Evolutionary conservation across 2,888 invertebrate species (phyloP).

Genomic region (Autographa gamma): DNA sequence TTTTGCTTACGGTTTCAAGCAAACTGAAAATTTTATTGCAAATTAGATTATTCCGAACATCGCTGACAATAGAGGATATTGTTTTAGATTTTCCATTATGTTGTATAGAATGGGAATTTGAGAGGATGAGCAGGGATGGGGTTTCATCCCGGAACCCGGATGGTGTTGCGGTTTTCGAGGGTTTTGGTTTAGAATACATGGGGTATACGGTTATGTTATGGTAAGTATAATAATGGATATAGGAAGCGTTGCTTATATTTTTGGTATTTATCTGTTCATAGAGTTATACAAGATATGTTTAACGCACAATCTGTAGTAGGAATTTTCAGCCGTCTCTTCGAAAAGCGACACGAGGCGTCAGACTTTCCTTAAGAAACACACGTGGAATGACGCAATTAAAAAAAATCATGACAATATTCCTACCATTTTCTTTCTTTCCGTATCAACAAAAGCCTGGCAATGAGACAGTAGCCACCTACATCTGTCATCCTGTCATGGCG

Average conservation of each 20-base stretch:
- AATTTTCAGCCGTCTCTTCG: too few species aligned
- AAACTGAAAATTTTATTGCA: constrained; percentile 48
- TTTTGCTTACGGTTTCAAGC: constrained; percentile 22
- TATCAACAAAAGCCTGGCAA: neutral
- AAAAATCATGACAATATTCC: too few species aligned
- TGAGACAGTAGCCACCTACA: neutral
- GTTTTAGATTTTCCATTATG: constrained; percentile 42
- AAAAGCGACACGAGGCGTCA: too few species aligned
- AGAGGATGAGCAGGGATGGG: constrained; percentile 16
- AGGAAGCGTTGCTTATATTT: too few species aligned
- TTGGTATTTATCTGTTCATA: neutral
- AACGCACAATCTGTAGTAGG: too few species aligned
- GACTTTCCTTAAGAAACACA: too few species aligned
- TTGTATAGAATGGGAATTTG: constrained; percentile 38
- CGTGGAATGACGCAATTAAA: too few species aligned
- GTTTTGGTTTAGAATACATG: constrained; percentile 9
- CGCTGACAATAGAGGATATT: constrained; percentile 34
- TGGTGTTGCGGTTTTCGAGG: constrained; percentile 12
- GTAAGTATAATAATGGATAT: neutral
- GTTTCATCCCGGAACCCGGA: constrained; percentile 11
- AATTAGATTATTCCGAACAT: constrained; percentile 45
- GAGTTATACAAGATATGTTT: too few species aligned
- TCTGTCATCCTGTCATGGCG: neutral
- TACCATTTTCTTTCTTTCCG: too few species aligned
- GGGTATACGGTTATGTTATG: constrained; percentile 5